Percentiles rank a stretch among this genome's conserved stretches.
Conservation (phyloP, 2,888 invertebrate genomes). For the Phaedon cochleariae region DNA sequence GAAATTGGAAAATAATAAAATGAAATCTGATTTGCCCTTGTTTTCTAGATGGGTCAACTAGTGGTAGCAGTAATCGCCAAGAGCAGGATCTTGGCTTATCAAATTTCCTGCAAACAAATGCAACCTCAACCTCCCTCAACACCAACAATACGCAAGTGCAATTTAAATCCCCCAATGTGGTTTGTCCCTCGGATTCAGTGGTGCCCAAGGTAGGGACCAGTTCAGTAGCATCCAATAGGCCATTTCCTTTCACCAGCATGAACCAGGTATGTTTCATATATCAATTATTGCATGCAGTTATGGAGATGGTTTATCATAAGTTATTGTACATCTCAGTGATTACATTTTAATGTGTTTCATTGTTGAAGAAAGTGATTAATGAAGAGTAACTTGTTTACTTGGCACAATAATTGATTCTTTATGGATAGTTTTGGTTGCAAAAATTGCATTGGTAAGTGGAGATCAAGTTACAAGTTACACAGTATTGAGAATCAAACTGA, state of each 20-base stretch:
- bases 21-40: neutral
- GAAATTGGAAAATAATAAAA: neutral
- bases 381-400: too few relatives aligned
- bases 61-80: slow-evolving; percentile 30
- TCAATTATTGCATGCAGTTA: neutral
- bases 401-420: too few relatives aligned
- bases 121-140: slow-evolving; percentile 40
- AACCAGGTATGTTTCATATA: slow-evolving; percentile 69
- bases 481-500: too few relatives aligned
- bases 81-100: slow-evolving; percentile 43
- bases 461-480: too few relatives aligned
- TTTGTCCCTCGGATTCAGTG: slow-evolving; percentile 78
- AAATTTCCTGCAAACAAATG: slow-evolving; percentile 39
- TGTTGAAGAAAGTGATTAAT: too few relatives aligned
- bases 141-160: slow-evolving; percentile 58
- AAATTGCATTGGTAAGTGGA: too few relatives aligned
- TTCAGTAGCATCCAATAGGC: slow-evolving; percentile 57
- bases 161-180: slow-evolving; percentile 81
- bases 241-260: slow-evolving; percentile 92
- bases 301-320: too few relatives aligned
- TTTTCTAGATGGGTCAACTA: slow-evolving; percentile 22
- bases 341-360: too few relatives aligned
- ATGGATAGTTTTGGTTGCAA: too few relatives aligned
- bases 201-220: slow-evolving; percentile 56
- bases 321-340: too few relatives aligned